Evolutionary conservation across 2,888 invertebrate genomes (phyloP).

Genomic region (Metalampra italica): DNA sequence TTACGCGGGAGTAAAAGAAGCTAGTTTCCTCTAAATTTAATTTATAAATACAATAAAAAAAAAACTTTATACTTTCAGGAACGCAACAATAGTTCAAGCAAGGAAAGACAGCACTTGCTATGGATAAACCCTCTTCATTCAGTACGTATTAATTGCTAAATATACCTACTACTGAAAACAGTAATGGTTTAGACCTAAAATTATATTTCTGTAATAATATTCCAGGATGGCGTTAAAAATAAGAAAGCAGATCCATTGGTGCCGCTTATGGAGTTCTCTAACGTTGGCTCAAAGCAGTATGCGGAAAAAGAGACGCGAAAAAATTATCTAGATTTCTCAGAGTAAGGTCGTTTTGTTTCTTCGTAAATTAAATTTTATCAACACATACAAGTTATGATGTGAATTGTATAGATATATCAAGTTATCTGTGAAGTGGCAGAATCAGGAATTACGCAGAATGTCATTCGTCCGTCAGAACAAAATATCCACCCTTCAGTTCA

Average conservation of each 20-base stretch:
- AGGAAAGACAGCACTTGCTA: constrained; percentile 38
- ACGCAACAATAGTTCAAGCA: constrained; percentile 30
- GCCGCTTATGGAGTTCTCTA: constrained; percentile 58
- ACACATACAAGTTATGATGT: no score
- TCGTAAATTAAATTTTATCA: no score
- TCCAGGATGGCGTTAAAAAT: constrained; percentile 42
- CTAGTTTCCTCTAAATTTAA: no score
- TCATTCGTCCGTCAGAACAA: no score
- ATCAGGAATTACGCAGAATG: no score
- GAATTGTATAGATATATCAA: no score
- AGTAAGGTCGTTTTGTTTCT: constrained; percentile 48
- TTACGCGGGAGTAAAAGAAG: no score
- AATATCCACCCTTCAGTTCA: no score
- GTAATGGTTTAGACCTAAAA: no score
- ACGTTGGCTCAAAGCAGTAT: constrained; percentile 51
- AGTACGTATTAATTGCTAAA: constrained; percentile 36
- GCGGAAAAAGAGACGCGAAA: constrained; percentile 39
- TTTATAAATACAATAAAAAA: no score
- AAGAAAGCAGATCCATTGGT: constrained; percentile 56
- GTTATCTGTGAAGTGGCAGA: no score
- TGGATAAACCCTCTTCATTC: constrained; percentile 57
- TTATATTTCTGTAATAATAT: constrained; percentile 8
- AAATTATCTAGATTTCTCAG: constrained; percentile 60
- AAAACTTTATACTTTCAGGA: constrained; percentile 33
- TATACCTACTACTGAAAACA: neutral